Percentiles rank a stretch among this genome's conserved stretches.
Evolutionary conservation across 2,113 vertebrate genomes (phyloP).

Genomic region (Amphiprion percula): DNA sequence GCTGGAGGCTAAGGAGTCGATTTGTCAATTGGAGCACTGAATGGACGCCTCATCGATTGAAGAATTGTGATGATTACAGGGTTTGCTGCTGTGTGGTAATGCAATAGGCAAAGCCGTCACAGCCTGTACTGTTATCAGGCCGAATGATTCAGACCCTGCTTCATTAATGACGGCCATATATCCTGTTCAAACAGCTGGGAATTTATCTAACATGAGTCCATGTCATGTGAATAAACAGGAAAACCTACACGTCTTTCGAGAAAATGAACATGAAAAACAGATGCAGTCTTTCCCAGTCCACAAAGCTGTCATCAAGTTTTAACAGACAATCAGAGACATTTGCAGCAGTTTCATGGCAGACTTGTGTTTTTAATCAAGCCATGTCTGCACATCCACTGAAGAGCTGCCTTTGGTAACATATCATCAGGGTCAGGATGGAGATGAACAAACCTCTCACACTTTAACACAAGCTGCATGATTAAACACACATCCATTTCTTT

Average conservation of each 20-base stretch:
- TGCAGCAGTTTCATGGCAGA: conserved; percentile 14
- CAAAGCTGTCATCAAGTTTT: not conserved
- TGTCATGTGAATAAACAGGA: conserved; percentile 45
- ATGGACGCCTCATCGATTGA: conserved; percentile 68
- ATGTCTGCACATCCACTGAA: conserved; percentile 4
- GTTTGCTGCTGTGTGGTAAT: conserved; percentile 56
- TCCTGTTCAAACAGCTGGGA: conserved; percentile 45
- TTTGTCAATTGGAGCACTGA: conserved; percentile 52
- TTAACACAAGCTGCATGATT: conserved; percentile 31
- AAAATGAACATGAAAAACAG: not conserved
- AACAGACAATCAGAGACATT: conserved; percentile 21
- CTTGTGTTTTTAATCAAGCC: conserved; percentile 43
- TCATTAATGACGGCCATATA: conserved; percentile 48
- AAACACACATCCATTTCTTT: conserved; percentile 50
- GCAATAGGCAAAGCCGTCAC: conserved; percentile 50
- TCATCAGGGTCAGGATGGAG: conserved; percentile 18
- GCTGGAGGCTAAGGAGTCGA: conserved; percentile 47
- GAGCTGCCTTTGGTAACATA: not conserved
- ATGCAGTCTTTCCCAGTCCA: not conserved
- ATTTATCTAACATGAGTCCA: conserved; percentile 48
- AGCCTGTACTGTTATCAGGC: conserved; percentile 29
- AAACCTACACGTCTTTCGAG: not conserved
- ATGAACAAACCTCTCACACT: conserved; percentile 12
- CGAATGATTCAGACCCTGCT: conserved; percentile 52
- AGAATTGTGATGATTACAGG: conserved; percentile 62